Evolutionary conservation across 2,797 vertebrate genomes (phyloP), one percentile per base, ranked within the genome.

Genomic region (Labroides dimidiatus): DNA sequence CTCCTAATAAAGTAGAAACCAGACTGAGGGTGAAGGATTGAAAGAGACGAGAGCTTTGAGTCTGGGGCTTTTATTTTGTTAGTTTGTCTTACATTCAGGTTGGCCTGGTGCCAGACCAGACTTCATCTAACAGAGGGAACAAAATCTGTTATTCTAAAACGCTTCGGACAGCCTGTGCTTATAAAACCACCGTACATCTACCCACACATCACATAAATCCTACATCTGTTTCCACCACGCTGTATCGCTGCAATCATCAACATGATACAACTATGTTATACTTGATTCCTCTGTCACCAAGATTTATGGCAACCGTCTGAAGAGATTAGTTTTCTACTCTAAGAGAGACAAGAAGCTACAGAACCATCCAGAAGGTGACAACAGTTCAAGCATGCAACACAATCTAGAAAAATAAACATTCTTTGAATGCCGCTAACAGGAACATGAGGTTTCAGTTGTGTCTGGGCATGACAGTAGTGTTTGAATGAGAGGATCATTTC

Each of bases 81-180:
- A 74, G 65, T 75, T 84, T 84, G 68, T 81, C 70, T 88, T 88
- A 91, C 88, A 90, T 91, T 92, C 90, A 88, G 52, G 59, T 88
- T 85, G 69, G 84, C 66, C 78, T 82, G 75, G 80, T 90, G 56
- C 80, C 90, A 65, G 84, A 89, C 84, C 84, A 92, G 84, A 76
- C 66, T 65, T 71, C 59, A 77, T 80, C 68, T 75, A 65, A 65
- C 61, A 48, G 52, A 41, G 54, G 66, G 51, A 81, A 75, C 53
- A 78, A 49, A 73, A 59, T 41, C 44, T 66, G 64, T 67, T 67
- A 58, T 81, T 83, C 56, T 65, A 64, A 70, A 64, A 24, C n/a
- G 48, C 71, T 52, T 83, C 62, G 73, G 74, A 75, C 50, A 75
- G 47, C 50, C 56, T 80, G 56, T 81, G 60, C 72, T 87, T 66